Base-by-base conservation (phyloP, 30 jellyfish, hydroid and myxozoan genomes). In the Clytia hemisphaerica region DNA sequence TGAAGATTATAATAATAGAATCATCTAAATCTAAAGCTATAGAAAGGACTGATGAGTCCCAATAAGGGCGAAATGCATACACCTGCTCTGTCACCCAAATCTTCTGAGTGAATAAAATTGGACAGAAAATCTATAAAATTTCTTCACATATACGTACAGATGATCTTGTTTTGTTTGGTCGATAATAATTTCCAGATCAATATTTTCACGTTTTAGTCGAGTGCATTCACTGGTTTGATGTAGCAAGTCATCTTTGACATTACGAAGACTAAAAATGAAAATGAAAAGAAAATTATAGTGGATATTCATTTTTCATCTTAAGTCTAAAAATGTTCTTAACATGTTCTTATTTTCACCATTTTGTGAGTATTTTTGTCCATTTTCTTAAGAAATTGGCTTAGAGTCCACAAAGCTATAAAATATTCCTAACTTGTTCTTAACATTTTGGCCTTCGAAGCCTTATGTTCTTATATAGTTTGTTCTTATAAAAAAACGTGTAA, bases 141-240 rank as follows among this genome's bases (percentile, higher is more conserved):
- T 6, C 60, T 51, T 51, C 4, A 16, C 3, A 35, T 16, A 30
- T 3, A 57, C 86, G 29, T 59, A 86, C 96, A 70, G 80, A 63
- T 86, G 96, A 32, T 78, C 93, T 66, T 78, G 94, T 33, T 27
- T 30, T 6, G 58, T 46, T 16, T 69, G 92, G 1, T 86, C 94
- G 25, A 78, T 72, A 7, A 48, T 34, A 18, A 72, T 32, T 36
- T 78, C 94, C 51, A 78, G 27, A 25, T 86, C 96, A 37, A 74
- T 35, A 58, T 79, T 86, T 9, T 62, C 92, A 54, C 82, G 84
- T 32, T 67, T 72, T 15, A 86, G 60, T 14, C 96, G 74, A 18
- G 79, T 44, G 40, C 94, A 86, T 60, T 86, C 96, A 35, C 72
- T 78, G 22, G 89, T 40, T 35, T 78, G 82, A 25, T 29, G 59